Evolutionary conservation across 2,113 vertebrate species (phyloP), one percentile per base, ranked within the genome.

Genomic region (Phoenicopterus ruber): DNA sequence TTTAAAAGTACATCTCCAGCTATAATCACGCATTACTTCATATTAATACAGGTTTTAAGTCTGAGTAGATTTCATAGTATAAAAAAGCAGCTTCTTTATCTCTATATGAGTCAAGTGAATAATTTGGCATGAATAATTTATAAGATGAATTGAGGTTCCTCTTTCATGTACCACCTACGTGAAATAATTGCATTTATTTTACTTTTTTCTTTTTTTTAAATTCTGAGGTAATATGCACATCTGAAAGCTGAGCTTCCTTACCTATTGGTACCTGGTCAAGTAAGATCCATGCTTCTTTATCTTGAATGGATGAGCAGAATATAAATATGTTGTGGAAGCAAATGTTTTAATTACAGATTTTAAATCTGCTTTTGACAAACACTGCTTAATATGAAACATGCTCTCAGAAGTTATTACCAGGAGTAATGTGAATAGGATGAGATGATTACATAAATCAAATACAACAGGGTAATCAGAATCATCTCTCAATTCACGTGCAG

Each of bases 101-200:
- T 86, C 81, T 93, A 19, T 83, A 69, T 88, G 66, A 96, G 91
- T 86, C 93, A 82, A 96, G 55, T 94, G 94, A 94, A 88, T 88
- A 92, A 94, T 82, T 94, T 13, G 3, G 24, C 32, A 91, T 97
- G 95, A 97, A 97, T 96, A 95, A 96, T 97, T 95, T 91, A 94
- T 96, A 82, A 87, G 78, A 79, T 81, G 63, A 94, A 90, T 90
- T 55, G 84, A 82, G 25, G 86, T 66, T 84, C 78, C 40, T 91
- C 86, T 93, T 96, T 94, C 80, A 85, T 74, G 66, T 94, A 85
- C 89, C 73, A 88, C 91, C 95, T 94, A 94, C 46, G 0, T 91
- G 89, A 95, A 94, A 91, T 92, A 86, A 96, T 92, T 95, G 92
- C 54, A 79, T 91, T 96, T 93, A 85, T 91, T 93, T 94, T 65